These are phyloP conservation scores for Peromyscus maniculatus DNA, from an alignment of 2,113 vertebrate species.

Conservation along the genomic window DNA sequence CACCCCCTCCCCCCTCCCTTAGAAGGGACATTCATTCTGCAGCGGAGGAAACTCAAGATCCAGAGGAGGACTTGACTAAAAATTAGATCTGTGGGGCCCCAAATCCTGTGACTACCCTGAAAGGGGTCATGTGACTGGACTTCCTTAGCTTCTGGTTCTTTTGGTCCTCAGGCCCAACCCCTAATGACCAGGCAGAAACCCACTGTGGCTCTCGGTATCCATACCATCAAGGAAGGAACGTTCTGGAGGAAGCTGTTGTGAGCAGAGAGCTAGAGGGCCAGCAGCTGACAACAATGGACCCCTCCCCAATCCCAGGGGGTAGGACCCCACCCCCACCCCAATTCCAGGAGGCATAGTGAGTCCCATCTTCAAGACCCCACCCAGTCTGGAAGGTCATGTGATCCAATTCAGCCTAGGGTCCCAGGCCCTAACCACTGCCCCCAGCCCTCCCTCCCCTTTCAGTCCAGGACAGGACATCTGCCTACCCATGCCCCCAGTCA, in stretches of 20 bases:
- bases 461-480: neutral
- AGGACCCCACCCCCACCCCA: neutral
- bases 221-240: neutral
- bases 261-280: neutral
- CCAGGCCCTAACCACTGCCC: neutral
- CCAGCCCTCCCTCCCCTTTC: neutral
- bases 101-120: neutral
- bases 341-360: neutral
- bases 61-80: neutral
- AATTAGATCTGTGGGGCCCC: neutral
- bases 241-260: neutral
- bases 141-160: neutral
- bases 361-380: neutral
- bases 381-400: neutral
- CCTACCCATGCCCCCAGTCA: neutral
- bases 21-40: neutral
- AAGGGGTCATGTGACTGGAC: neutral
- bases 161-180: neutral
- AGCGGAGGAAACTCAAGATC: constrained; percentile 48
- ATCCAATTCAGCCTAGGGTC: neutral
- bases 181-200: neutral
- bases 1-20: neutral
- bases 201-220: neutral
- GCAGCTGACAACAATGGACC: neutral
- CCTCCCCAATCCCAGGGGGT: neutral